phyloP scores from a whole-genome alignment of 1,140 invertebrate species.

The Cydia pomonella region DNA sequence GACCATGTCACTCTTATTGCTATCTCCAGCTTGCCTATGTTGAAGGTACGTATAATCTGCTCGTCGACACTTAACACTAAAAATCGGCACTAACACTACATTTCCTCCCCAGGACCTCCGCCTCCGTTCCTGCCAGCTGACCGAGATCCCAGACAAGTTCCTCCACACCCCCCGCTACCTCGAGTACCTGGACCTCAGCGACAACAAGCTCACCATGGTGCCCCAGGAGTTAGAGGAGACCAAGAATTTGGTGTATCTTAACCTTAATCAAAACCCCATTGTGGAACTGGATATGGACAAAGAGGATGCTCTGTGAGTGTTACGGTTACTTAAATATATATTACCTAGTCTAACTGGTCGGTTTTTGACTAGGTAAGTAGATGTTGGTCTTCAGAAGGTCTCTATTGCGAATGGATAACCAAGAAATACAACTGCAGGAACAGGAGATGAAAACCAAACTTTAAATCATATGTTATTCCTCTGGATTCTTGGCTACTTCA shows the following conservation, averaged over 20 bases:
- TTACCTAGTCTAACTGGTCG: no score
- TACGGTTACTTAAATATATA: background rate
- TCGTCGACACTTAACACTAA: no score
- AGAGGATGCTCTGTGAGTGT: constrained; percentile 68
- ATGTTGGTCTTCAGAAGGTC: no score
- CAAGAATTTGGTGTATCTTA: constrained; percentile 81
- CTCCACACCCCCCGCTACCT: constrained; percentile 85
- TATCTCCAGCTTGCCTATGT: constrained; percentile 81
- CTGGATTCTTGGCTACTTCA: no score
- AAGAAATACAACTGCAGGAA: no score
- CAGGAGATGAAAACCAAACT: no score
- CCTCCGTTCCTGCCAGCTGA: constrained; percentile 84
- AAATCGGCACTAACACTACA: no score
- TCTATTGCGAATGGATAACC: no score
- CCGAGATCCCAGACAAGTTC: constrained; percentile 82
- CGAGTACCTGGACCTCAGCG: constrained; percentile 84
- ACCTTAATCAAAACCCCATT: constrained; percentile 87
- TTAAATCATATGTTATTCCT: no score
- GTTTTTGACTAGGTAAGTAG: no score
- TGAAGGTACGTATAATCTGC: constrained; percentile 81
- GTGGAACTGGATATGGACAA: constrained; percentile 58
- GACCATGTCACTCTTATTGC: constrained; percentile 83
- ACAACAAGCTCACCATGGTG: constrained; percentile 83
- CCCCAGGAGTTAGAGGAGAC: constrained; percentile 83
- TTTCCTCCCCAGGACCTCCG: constrained; percentile 80